Evolutionary conservation across 2,888 invertebrate species (phyloP).

Genomic region (Dysmachus trigonus): DNA sequence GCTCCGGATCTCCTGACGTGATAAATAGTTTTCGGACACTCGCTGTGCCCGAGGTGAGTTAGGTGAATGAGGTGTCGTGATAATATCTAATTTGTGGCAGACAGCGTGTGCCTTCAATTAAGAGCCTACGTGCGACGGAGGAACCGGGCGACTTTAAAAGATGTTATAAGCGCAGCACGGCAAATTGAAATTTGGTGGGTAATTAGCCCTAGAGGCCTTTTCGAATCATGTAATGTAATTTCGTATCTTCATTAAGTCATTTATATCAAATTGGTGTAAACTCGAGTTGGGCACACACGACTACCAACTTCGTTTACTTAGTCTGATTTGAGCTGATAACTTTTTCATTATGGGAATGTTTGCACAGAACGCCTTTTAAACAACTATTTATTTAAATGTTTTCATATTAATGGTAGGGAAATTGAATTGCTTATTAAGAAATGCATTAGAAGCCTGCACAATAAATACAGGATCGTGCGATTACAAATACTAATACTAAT

Average conservation of each 20-base stretch:
- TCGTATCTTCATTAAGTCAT: constrained; percentile 19
- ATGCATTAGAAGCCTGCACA: no score
- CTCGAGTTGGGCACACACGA: neutral
- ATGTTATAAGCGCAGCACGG: neutral
- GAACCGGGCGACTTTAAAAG: constrained; percentile 1
- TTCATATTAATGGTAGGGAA: no score
- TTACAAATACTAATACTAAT: no score
- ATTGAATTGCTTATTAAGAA: no score
- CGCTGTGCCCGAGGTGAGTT: neutral
- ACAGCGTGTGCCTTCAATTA: constrained; percentile 39
- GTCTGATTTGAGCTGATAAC: neutral
- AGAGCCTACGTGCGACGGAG: neutral
- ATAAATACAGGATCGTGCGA: no score
- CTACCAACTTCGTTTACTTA: neutral
- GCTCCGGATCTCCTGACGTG: constrained; percentile 32
- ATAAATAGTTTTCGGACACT: constrained; percentile 30
- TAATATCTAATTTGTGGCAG: constrained; percentile 44
- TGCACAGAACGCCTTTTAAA: no score
- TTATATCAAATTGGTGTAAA: neutral
- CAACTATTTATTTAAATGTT: no score
- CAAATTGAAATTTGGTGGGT: constrained; percentile 38
- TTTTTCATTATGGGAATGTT: neutral
- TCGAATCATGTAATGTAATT: constrained; percentile 4
- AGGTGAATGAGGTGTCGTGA: constrained; percentile 39
- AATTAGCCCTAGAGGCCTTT: constrained; percentile 15